Conservation (phyloP, 2,113 vertebrate species). For the Rhombomys opimus region DNA sequence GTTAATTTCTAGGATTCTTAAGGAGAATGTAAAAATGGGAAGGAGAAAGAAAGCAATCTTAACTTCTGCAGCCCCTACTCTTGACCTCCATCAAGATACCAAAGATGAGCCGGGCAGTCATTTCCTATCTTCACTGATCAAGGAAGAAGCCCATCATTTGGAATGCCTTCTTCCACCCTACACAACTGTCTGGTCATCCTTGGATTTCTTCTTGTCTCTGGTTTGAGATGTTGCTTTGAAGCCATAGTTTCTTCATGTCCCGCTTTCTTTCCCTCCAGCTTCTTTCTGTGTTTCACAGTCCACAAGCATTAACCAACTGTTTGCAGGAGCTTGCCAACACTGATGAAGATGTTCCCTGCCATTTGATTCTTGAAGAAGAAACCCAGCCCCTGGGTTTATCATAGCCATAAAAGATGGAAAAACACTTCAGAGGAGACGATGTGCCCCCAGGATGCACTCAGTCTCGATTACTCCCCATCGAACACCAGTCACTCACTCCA, state of each 20-base stretch:
- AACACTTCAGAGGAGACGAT: background rate
- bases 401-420: background rate
- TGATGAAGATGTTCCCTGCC: background rate
- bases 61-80: background rate
- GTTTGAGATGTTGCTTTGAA: background rate
- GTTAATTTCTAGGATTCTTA: conserved; percentile 70
- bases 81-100: background rate
- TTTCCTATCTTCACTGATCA: background rate
- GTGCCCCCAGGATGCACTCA: background rate
- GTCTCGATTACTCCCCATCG: background rate
- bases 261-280: background rate
- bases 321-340: background rate
- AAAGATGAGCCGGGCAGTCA: background rate
- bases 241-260: background rate
- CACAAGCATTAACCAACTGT: conserved; percentile 1
- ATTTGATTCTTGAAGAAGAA: background rate
- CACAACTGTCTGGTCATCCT: background rate
- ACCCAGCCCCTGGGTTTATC: background rate
- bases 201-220: background rate
- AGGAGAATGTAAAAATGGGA: background rate
- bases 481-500: background rate
- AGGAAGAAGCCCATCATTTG: background rate
- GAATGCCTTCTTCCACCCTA: background rate
- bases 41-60: background rate
- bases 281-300: background rate